A percentile compares a stretch with the other conserved stretches of the same genome.
Conservation (phyloP, 35 echinoderm and acorn worm species). For the Apostichopus japonicus region DNA sequence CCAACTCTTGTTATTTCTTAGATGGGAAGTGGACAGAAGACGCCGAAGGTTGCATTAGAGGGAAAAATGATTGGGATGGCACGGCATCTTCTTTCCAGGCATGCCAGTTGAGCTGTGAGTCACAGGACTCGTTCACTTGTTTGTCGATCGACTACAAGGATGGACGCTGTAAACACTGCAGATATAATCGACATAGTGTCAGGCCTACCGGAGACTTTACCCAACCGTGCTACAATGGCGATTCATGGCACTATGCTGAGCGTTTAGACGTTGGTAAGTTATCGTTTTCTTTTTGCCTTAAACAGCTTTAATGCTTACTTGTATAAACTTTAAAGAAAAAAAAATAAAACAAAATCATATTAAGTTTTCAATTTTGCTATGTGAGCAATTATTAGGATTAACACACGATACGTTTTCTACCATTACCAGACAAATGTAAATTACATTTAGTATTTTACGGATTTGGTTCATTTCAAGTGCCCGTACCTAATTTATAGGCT, state of each 20-base stretch:
- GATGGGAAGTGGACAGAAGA: neutral
- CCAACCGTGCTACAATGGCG: conserved; percentile 12
- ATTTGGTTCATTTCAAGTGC: too few relatives aligned
- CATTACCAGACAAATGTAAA: too few relatives aligned
- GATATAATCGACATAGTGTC: neutral
- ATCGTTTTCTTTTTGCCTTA: neutral
- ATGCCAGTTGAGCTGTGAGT: neutral
- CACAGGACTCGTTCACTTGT: neutral
- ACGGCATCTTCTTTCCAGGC: neutral
- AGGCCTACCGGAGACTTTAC: neutral
- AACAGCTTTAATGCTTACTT: neutral
- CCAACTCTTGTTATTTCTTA: too few relatives aligned
- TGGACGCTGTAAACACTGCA: neutral
- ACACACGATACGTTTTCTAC: too few relatives aligned
- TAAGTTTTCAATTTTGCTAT: too few relatives aligned
- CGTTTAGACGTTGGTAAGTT: neutral
- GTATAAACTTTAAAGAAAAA: neutral
- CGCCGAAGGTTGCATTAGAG: neutral
- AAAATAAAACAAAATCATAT: neutral
- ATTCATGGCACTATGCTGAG: neutral
- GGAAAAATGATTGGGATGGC: neutral
- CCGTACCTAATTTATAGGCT: too few relatives aligned
- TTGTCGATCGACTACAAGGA: conserved; percentile 11
- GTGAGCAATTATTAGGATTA: too few relatives aligned
- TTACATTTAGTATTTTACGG: too few relatives aligned